These are phyloP conservation scores for Apodemus speciosus DNA, from an alignment of 2,113 vertebrate species.

Conservation along the genomic window DNA sequence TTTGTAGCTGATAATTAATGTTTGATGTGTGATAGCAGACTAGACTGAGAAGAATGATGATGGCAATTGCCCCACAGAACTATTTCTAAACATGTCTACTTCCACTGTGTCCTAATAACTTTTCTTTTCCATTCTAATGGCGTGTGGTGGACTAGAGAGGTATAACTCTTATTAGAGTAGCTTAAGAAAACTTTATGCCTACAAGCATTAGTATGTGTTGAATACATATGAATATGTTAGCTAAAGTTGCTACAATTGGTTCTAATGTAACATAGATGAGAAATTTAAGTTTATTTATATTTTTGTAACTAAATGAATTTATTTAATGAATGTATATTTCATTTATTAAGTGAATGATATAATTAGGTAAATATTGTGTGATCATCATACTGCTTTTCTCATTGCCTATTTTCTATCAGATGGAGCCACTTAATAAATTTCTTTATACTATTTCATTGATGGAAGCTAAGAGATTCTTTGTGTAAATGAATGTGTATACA, in stretches of 20 bases:
- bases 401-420: too few relatives aligned
- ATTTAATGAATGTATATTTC: background rate
- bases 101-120: too few relatives aligned
- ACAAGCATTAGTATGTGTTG: background rate
- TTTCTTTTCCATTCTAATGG: too few relatives aligned
- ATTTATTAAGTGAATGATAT: background rate
- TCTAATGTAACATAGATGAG: background rate
- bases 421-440: background rate
- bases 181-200: too few relatives aligned
- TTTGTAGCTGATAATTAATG: too few relatives aligned
- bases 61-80: too few relatives aligned
- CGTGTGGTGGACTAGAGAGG: too few relatives aligned
- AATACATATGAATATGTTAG: background rate
- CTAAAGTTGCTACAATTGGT: background rate
- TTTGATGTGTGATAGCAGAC: too few relatives aligned
- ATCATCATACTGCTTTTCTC: background rate
- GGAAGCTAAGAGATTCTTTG: background rate
- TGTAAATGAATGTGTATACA: background rate
- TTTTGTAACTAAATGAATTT: background rate
- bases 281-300: background rate
- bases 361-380: background rate
- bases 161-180: too few relatives aligned
- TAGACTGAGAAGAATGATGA: too few relatives aligned
- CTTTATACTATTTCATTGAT: background rate
- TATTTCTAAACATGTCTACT: too few relatives aligned